Evolutionary conservation across 1,140 invertebrate genomes (phyloP).

Genomic region (Aphidius gifuensis): DNA sequence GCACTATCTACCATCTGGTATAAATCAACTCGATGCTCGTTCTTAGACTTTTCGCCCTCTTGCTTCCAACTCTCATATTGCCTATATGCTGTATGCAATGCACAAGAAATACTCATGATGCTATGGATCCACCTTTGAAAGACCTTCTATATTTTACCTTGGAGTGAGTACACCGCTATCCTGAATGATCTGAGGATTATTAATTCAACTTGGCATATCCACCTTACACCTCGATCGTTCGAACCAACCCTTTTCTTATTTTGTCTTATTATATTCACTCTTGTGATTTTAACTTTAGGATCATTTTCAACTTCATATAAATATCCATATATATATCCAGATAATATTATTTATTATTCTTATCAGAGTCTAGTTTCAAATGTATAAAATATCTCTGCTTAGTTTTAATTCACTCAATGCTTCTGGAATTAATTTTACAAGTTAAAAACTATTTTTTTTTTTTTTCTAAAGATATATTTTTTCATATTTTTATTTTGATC

Average conservation of each 20-base stretch:
- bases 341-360: no score
- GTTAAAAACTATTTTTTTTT: no score
- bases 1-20: slow-evolving; percentile 49
- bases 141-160: slow-evolving; percentile 19
- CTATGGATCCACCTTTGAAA: slow-evolving; percentile 15
- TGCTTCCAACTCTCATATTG: slow-evolving; percentile 39
- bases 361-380: no score
- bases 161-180: slow-evolving; percentile 30
- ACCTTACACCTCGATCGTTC: slow-evolving; percentile 15
- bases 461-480: no score
- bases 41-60: slow-evolving; percentile 36
- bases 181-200: slow-evolving; percentile 43
- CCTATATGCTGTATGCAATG: slow-evolving; percentile 26
- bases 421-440: no score
- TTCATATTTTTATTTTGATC: no score
- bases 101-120: slow-evolving; percentile 2
- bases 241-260: slow-evolving; percentile 1
- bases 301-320: neutral
- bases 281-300: neutral
- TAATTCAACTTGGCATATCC: slow-evolving; percentile 41
- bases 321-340: no score
- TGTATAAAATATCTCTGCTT: no score
- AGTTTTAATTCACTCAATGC: no score
- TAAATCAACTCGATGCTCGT: slow-evolving; percentile 49
- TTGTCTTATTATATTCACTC: neutral